Base-by-base conservation (phyloP, 2,888 invertebrate genomes). In the Odontomyia ornata region DNA sequence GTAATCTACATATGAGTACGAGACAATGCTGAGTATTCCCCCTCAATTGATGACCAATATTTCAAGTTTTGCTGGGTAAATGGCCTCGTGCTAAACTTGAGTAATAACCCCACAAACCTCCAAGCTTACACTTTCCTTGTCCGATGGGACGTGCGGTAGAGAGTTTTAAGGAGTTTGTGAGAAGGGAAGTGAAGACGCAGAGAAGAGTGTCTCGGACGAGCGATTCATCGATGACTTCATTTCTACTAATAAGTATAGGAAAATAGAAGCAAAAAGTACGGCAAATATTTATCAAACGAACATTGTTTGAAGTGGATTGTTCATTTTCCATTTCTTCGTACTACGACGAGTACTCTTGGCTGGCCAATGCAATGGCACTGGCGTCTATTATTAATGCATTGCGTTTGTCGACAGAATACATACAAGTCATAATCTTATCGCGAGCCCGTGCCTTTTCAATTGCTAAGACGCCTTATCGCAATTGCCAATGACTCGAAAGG, bases 21-120 rank as follows among this genome's bases (percentile, higher is more conserved):
- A 56, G 21, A 21, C 21, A n/a, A 13, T 18, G 1, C 56, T n/a
- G 15, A 21, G 21, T 60, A 21, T 4, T 60, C 60, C 13, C 18
- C 15, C 0, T 56, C 36, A 9, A 9, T 36, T 36, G 36, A 23
- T 60, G 60, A 60, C 3, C 13, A 60, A 23, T 15, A 23, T 52
- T 52, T 4, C 60, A 23, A 60, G 7, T 21, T 25, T 25, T 7
- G 1, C 18, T 64, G 28, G 64, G 64, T 64, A 64, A 64, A 64
- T 64, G 64, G 64, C 64, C 64, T 64, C 64, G 64, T 64, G 28
- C 28, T 27, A 64, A 64, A 64, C 60, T 27, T 52, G 18, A 52
- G 52, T 18, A 52, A 52, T 36, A 36, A n/a, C 36, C 36, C 36
- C 36, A 36, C 36, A 36, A 36, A 36, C 36, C 36, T 9, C 36